Percentiles rank a stretch among this genome's conserved stretches.
These are phyloP conservation scores for Ernsta delagoae DNA, from an alignment of 2,888 invertebrate genomes.

Conservation along the genomic window DNA sequence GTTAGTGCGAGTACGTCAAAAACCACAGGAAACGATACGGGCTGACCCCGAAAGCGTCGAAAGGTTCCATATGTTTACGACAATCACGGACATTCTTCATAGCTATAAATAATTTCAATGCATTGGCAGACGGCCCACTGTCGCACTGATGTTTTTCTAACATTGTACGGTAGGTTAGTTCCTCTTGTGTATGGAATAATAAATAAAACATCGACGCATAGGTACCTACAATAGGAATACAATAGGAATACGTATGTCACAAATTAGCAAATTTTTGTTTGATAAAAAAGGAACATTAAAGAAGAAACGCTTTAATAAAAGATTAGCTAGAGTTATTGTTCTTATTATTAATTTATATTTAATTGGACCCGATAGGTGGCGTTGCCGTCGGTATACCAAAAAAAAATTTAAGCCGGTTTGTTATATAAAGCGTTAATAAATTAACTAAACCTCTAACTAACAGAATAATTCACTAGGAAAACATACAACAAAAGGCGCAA, in stretches of 20 bases:
- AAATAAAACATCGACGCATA: too few relatives aligned
- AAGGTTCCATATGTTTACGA: constrained; percentile 12
- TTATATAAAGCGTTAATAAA: too few relatives aligned
- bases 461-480: constrained; percentile 4
- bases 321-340: too few relatives aligned
- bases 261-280: too few relatives aligned
- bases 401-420: too few relatives aligned
- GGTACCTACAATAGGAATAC: too few relatives aligned
- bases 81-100: constrained; percentile 6
- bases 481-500: constrained; percentile 10
- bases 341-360: too few relatives aligned
- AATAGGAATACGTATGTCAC: too few relatives aligned
- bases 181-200: background rate
- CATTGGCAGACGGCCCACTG: constrained; percentile 18
- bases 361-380: too few relatives aligned
- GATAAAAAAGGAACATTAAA: too few relatives aligned
- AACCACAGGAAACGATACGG: constrained; percentile 1
- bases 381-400: too few relatives aligned
- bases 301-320: too few relatives aligned
- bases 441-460: background rate
- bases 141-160: constrained; percentile 2
- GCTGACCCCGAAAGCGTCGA: constrained; percentile 3
- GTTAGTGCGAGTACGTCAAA: background rate
- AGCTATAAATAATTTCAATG: constrained; percentile 20
- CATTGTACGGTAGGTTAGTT: constrained; percentile 26